Evolutionary conservation across 2,888 invertebrate species (phyloP).

Genomic region (Tenthredo scrophulariae): DNA sequence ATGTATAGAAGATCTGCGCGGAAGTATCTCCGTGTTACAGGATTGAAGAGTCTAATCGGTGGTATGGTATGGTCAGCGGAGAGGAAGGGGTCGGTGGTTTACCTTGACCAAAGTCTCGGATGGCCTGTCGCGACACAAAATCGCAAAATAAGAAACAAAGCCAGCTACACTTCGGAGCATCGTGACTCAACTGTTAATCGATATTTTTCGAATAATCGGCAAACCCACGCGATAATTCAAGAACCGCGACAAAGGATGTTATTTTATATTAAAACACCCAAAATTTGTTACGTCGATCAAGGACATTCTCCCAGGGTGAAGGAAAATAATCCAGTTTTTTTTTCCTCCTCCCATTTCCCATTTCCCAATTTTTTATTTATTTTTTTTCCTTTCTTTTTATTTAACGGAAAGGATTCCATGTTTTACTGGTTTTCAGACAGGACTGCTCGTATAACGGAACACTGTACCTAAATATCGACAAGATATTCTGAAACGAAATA

Average conservation of each 20-base stretch:
- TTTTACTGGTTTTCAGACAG: background rate
- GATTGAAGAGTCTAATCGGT: constrained; percentile 31
- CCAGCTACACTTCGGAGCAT: constrained; percentile 22
- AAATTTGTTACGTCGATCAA: background rate
- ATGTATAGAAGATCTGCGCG: constrained; percentile 26
- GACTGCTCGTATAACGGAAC: background rate
- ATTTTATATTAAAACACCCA: background rate
- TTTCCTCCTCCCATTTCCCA: background rate
- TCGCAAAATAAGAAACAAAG: constrained; percentile 23
- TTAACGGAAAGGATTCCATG: background rate
- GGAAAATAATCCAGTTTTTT: background rate
- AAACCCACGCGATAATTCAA: background rate
- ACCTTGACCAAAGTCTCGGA: constrained; percentile 49
- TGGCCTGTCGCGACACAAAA: constrained; percentile 27
- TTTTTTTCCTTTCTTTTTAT: background rate
- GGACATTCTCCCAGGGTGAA: background rate
- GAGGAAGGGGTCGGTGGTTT: constrained; percentile 20
- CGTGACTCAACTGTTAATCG: constrained; percentile 37
- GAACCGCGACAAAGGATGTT: background rate
- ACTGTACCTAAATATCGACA: too few species aligned
- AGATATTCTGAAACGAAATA: too few species aligned
- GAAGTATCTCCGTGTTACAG: constrained; percentile 20
- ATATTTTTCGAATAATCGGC: background rate
- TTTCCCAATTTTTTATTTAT: too few species aligned
- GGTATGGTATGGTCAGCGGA: constrained; percentile 7